A percentile compares a stretch with the other conserved stretches of the same genome.
phyloP scores from a whole-genome alignment of 2,797 vertebrate species.

The Cichlasoma orientale region DNA sequence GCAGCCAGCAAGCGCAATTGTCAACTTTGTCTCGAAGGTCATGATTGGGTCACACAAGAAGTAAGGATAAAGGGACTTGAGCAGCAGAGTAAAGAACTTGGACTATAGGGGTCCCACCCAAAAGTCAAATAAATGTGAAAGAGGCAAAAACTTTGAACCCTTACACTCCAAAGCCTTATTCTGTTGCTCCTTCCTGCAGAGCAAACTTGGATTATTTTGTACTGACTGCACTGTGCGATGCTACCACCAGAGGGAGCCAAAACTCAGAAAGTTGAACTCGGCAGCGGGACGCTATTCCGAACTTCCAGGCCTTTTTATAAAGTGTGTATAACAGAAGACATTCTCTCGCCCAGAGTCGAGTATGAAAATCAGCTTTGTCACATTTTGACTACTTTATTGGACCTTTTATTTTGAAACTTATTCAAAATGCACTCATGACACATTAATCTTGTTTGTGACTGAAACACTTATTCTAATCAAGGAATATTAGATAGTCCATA shows the following conservation, averaged over 20 bases:
- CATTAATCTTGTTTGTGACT: not conserved
- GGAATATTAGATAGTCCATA: slow-evolving; percentile 10
- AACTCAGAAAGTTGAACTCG: not conserved
- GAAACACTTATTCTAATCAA: slow-evolving; percentile 8
- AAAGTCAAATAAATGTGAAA: not conserved
- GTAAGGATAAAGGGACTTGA: slow-evolving; percentile 44
- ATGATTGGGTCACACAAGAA: slow-evolving; percentile 96
- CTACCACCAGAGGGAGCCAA: slow-evolving; percentile 55
- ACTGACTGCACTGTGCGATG: slow-evolving; percentile 29
- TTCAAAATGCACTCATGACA: not conserved
- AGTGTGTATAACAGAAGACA: not conserved
- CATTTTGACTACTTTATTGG: slow-evolving; percentile 6
- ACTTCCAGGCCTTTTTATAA: not conserved
- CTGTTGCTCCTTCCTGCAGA: slow-evolving; percentile 12
- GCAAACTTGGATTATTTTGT: slow-evolving; percentile 1
- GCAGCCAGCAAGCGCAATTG: slow-evolving; percentile 95
- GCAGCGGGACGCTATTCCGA: not conserved
- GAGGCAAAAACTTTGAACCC: slow-evolving; percentile 1
- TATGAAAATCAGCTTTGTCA: not conserved
- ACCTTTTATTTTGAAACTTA: slow-evolving; percentile 3
- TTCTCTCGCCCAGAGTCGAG: not conserved
- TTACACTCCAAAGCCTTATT: slow-evolving; percentile 11
- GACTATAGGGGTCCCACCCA: not conserved
- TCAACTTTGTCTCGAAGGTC: slow-evolving; percentile 98
- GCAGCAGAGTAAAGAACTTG: not conserved